Percentiles rank a stretch among this genome's conserved stretches.
Conservation (phyloP, 2,113 vertebrate species). For the Oncorhynchus tshawytscha region DNA sequence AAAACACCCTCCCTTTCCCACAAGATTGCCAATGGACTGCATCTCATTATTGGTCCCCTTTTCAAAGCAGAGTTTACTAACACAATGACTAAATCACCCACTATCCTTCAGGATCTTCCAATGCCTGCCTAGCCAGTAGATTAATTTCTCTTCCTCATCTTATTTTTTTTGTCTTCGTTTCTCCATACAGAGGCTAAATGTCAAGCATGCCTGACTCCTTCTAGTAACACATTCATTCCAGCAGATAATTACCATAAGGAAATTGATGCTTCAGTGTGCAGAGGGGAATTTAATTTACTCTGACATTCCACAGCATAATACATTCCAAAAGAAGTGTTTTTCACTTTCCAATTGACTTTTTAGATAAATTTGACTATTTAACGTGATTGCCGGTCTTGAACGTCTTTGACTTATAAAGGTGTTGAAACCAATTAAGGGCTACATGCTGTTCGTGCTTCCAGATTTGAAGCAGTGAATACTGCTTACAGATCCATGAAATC, state of each 20-base stretch:
- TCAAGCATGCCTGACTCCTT: constrained; percentile 96
- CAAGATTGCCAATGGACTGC: constrained; percentile 80
- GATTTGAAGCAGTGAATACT: constrained; percentile 82
- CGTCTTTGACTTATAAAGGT: constrained; percentile 92
- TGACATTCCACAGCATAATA: constrained; percentile 58
- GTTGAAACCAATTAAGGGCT: constrained; percentile 93
- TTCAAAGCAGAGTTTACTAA: constrained; percentile 86
- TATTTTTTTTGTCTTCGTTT: constrained; percentile 97
- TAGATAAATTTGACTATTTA: constrained; percentile 97
- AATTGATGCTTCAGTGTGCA: constrained; percentile 99
- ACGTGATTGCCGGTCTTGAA: constrained; percentile 98
- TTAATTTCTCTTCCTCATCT: constrained; percentile 98
- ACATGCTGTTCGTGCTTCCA: constrained; percentile 83
- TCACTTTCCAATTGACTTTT: constrained; percentile 86
- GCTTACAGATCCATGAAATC: constrained; percentile 94
- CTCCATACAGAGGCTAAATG: constrained; percentile 98
- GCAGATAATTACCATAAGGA: constrained; percentile 99
- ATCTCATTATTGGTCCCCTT: constrained; percentile 88
- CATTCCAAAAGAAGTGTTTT: constrained; percentile 84
- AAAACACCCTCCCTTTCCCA: constrained; percentile 43
- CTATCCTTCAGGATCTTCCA: constrained; percentile 86
- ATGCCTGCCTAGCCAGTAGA: constrained; percentile 85
- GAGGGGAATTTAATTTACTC: constrained; percentile 99
- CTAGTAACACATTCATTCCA: constrained; percentile 99
- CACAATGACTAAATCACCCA: constrained; percentile 84